A percentile compares a stretch with the other conserved stretches of the same genome.
Conservation (phyloP, 2,888 invertebrate species). For the Tuberolachnus salignus region DNA sequence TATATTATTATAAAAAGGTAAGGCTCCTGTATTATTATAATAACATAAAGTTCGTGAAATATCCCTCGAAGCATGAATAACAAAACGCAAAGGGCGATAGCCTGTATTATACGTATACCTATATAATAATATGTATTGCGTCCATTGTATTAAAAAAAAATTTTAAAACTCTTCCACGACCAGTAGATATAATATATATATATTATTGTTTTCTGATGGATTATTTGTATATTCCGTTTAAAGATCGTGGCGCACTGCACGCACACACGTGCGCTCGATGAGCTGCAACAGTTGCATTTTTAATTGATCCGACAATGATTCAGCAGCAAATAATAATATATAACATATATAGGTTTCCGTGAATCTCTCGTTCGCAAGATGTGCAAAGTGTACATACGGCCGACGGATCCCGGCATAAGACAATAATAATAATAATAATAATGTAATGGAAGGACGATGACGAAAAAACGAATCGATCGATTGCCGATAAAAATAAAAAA, state of each 20-base stretch:
- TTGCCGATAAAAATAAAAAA: constrained; percentile 6
- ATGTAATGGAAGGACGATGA: too few relatives aligned
- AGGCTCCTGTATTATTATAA: constrained; percentile 13
- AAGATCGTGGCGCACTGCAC: background rate
- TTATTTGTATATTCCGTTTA: constrained; percentile 1
- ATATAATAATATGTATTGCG: too few relatives aligned
- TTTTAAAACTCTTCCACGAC: too few relatives aligned
- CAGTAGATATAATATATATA: too few relatives aligned
- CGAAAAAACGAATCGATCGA: constrained; percentile 27
- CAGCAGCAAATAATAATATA: constrained; percentile 26
- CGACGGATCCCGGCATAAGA: background rate
- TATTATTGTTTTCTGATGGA: background rate
- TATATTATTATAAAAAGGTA: constrained; percentile 38
- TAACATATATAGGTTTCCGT: too few relatives aligned
- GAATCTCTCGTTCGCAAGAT: constrained; percentile 47
- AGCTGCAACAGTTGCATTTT: constrained; percentile 45
- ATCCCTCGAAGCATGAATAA: constrained; percentile 51
- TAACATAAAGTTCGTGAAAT: constrained; percentile 49
- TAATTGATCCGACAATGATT: constrained; percentile 52
- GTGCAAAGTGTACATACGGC: constrained; percentile 22
- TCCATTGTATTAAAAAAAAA: background rate
- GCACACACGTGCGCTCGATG: too few relatives aligned
- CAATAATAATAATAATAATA: too few relatives aligned
- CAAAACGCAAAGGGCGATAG: constrained; percentile 21
- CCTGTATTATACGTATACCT: constrained; percentile 6